Evolutionary conservation across 2,797 vertebrate genomes (phyloP).

Genomic region (Tinamus major): DNA sequence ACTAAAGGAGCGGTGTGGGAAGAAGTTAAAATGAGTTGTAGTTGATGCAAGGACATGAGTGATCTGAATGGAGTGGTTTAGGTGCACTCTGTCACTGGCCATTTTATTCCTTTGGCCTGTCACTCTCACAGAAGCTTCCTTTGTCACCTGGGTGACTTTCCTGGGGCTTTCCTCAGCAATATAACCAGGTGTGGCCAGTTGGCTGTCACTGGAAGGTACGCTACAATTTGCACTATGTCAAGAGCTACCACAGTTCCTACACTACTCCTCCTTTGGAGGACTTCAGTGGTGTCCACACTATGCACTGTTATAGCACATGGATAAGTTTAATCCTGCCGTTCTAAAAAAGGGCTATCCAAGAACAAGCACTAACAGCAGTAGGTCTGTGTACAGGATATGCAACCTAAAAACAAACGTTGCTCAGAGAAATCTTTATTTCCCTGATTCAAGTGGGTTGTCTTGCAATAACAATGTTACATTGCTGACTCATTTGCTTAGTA

Average conservation of each 20-base stretch:
- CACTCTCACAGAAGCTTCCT: neutral
- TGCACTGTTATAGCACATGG: neutral
- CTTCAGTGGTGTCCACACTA: accelerated
- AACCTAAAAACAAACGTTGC: neutral
- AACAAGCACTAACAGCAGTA: neutral
- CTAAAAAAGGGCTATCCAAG: slow-evolving; percentile 15
- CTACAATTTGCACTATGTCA: neutral
- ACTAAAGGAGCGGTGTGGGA: neutral
- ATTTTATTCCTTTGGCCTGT: no score
- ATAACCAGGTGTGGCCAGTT: neutral
- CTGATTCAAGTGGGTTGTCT: neutral
- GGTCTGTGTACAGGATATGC: neutral
- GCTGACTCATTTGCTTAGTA: neutral
- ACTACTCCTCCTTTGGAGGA: neutral
- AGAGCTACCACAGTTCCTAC: neutral
- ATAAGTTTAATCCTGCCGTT: neutral
- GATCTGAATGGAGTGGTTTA: neutral
- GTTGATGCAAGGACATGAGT: neutral
- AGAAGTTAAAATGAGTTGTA: neutral
- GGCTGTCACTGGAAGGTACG: neutral
- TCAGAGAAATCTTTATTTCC: slow-evolving; percentile 28
- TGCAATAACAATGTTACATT: neutral
- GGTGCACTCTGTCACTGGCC: no score
- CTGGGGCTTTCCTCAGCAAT: neutral
- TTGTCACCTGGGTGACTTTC: neutral